Base-by-base conservation (phyloP, 2,113 vertebrate genomes). In the Nesospiza acunhae region DNA sequence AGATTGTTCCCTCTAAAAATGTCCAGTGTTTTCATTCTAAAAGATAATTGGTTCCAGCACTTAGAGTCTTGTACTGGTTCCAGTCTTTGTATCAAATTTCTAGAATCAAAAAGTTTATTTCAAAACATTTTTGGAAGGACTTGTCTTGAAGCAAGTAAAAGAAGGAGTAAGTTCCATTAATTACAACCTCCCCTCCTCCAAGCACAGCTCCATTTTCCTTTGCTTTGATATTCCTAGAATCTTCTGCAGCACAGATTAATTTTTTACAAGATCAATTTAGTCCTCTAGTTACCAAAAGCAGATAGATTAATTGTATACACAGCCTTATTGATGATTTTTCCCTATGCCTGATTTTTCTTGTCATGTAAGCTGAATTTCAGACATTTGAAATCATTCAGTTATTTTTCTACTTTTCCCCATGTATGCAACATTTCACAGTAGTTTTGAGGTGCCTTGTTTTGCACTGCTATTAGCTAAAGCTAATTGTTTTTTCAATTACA, bases 351-450 rank as follows among this genome's bases (percentile, higher is more conserved):
- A 66, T 58, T 77, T 53, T 47, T 50, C 33, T 68, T 19, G 14
- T 90, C 18, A 58, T 63, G 26, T 39, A 23, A 16, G 26, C 10
- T 49, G 28, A 73, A 50, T 63, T 92, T 58, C 22, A 59, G 64
- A 14, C 15, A 66, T 28, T 28, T 75, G 19, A 83, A 88, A 23
- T 56, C 60, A 60, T 30, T 56, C 31, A 15, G 13, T 42, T 35
- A 35, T 63, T 67, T 47, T 39, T 28, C 19, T 46, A 1, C 23
- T 56, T 76, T 10, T 0, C 3, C 9, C 4, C 10, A 7, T 7
- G 18, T 20, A 21, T 31, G 27, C 76, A 89, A 67, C 13, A 24
- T 83, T 82, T 42, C 42, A 66, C 5, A 9, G 24, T 18, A 75
- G n/a, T 49, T 89, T 59, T 79, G 19, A 83, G 27, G 33, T 72